phyloP scores from a whole-genome alignment of 2,888 invertebrate genomes.

The Sarcophaga caerulescens region DNA sequence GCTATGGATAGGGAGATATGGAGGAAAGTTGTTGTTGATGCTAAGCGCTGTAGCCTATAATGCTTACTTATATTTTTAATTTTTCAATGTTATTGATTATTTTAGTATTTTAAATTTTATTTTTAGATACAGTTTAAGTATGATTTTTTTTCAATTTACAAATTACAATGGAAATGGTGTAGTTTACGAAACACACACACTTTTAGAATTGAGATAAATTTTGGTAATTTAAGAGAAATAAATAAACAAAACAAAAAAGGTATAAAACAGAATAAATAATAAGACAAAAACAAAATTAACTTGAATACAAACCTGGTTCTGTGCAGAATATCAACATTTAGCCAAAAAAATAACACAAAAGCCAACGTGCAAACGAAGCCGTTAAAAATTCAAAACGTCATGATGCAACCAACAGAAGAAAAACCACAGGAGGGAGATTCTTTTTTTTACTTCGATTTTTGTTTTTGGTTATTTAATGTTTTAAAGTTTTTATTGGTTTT shows the following conservation, averaged over 20 bases:
- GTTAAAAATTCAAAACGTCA: conserved; percentile 58
- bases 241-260: neutral
- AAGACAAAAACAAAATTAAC: conserved; percentile 41
- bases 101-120: too few relatives aligned
- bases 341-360: neutral
- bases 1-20: too few relatives aligned
- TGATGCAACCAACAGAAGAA: conserved; percentile 11
- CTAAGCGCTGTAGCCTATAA: too few relatives aligned
- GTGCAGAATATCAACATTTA: neutral
- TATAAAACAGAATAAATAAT: conserved; percentile 4
- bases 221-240: conserved; percentile 6
- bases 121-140: too few relatives aligned
- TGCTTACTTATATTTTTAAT: too few relatives aligned
- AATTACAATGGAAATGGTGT: neutral
- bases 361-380: neutral
- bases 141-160: too few relatives aligned
- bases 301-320: conserved; percentile 63
- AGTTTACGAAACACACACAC: neutral
- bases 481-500: too few relatives aligned
- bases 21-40: too few relatives aligned
- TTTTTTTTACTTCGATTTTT: neutral
- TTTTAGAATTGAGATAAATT: conserved; percentile 9
- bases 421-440: neutral
- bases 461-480: too few relatives aligned
- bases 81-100: too few relatives aligned